Evolutionary conservation across 2,888 invertebrate genomes (phyloP), one percentile per base, ranked within the genome.

Genomic region (Vesta saturnalis): DNA sequence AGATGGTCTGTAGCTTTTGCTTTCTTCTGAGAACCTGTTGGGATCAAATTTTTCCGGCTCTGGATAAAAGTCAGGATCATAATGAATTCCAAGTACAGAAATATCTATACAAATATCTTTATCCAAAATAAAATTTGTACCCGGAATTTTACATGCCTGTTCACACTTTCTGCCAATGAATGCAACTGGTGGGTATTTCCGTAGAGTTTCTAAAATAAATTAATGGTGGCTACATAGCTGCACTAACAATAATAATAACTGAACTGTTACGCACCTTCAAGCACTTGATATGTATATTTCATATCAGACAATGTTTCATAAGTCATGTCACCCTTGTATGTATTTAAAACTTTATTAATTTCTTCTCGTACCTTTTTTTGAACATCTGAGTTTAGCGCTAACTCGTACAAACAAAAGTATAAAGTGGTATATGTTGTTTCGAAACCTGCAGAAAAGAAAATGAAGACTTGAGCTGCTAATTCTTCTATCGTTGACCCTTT

Each of bases 11-110:
- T 85, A n/a, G 83, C 83, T 0, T 82, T 80, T 72, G 86, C 87
- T 75, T 89, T 89, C 71, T 87, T 86, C 0, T 87, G 86, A 1
- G 83, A 87, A 71, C 81, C 82, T 67, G 63, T 82, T 81, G 0
- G 82, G 82, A 73, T 80, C 78, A 61, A 82, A 82, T 23, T 74
- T 70, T 8, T 77, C 75, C 1, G 81, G 82, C n/a, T 81, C 60
- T 16, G 77, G 77, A 64, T 73, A 81, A 68, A 74, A 75, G 21
- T 75, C 60, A 4, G 78, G 76, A 70, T 81, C 80, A 21, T 69
- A 72, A 62, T 81, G 79, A 3, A 81, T 73, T 6, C 70, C 76
- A 49, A 68, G 72, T 15, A 78, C 72, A n/a, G 81, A 79, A 39
- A 80, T 67, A 6, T 16, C 21, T n/a, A 55, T 52, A 6, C 22